Conservation (phyloP, 2,797 vertebrate genomes). For the Notoglanidium macrostoma region DNA sequence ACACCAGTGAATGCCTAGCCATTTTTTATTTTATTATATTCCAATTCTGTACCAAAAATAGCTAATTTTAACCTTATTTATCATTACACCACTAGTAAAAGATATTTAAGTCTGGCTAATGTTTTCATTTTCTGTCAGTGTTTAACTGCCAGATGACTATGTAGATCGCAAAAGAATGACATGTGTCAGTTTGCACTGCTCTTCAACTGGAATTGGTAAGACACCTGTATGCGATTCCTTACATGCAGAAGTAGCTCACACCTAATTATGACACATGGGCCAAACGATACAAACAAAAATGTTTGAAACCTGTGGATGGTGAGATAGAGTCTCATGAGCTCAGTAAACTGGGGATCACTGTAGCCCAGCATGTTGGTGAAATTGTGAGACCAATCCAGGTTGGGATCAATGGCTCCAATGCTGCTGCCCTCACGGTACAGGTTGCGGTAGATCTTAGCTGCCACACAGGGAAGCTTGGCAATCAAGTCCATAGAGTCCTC, state of each 20-base stretch:
- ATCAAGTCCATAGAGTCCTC: constrained; percentile 98
- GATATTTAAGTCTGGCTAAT: not conserved
- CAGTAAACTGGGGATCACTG: constrained; percentile 87
- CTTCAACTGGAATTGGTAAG: not conserved
- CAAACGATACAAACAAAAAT: not conserved
- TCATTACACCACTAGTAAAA: not conserved
- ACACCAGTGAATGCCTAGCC: not conserved
- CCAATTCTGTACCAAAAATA: not conserved
- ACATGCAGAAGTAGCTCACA: not conserved
- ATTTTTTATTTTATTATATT: not conserved
- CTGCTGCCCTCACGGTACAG: constrained; percentile 94
- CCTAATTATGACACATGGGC: not conserved
- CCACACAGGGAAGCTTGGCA: constrained; percentile 94
- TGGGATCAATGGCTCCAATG: constrained; percentile 95
- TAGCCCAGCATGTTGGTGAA: constrained; percentile 99
- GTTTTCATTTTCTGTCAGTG: not conserved
- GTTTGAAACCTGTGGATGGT: constrained; percentile 91
- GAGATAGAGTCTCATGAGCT: constrained; percentile 97
- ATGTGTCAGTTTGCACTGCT: too few species aligned
- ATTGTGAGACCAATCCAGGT: constrained; percentile 96
- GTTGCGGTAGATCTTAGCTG: constrained; percentile 97
- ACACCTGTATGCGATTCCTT: not conserved
- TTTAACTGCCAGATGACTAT: not conserved
- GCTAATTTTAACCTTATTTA: not conserved
- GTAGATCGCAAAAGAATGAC: too few species aligned